Base-by-base conservation (phyloP, 2,113 vertebrate species). In the Osmerus eperlanus region DNA sequence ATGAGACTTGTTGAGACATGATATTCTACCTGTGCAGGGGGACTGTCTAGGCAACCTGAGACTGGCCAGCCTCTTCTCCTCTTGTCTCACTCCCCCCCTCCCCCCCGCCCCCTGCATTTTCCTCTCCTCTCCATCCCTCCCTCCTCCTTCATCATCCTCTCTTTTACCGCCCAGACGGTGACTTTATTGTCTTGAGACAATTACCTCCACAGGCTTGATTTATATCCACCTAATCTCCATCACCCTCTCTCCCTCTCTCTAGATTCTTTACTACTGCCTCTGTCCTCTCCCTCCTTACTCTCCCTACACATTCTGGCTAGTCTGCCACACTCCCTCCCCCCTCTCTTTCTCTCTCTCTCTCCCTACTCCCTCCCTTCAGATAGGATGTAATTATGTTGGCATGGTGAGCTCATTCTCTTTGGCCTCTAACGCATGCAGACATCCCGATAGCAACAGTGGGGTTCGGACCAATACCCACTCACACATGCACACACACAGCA, bases 181-280 rank as follows among this genome's bases (percentile, higher is more conserved):
- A 64, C 74, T 73, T 81, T 76, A 82, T 76, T 80, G 78, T 83
- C 75, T 79, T 36, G 59, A 84, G 73, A 84, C 71, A 36, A 83
- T 85, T 78, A 84, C 77, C 74, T 80, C 78, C 81, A 83, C 79
- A 76, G 72, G 41, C 63, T 59, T 76, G 71, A 86, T 83, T 81
- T 79, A 84, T 85, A 78, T 73, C 67, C 74, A 71, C 74, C 78
- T 84, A 80, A 83, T 81, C 76, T 75, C 78, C 21, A 73, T 81
- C 70, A 82, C 78, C 72, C 80, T 74, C 78, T 76, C 79, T 79
- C 73, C 67, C 71, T 70, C 74, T 81, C 41, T 47, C 41, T 12
- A 9, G 41, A 47, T 47, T 47, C 6, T 47, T 47, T 47, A 47
- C 41, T 47, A 47, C 41, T 7, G 41, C 41, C 41, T 1, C 41